A percentile compares a stretch with the other conserved stretches of the same genome.
Evolutionary conservation across 2,888 invertebrate genomes (phyloP).

Genomic region (Dynastes tityus): DNA sequence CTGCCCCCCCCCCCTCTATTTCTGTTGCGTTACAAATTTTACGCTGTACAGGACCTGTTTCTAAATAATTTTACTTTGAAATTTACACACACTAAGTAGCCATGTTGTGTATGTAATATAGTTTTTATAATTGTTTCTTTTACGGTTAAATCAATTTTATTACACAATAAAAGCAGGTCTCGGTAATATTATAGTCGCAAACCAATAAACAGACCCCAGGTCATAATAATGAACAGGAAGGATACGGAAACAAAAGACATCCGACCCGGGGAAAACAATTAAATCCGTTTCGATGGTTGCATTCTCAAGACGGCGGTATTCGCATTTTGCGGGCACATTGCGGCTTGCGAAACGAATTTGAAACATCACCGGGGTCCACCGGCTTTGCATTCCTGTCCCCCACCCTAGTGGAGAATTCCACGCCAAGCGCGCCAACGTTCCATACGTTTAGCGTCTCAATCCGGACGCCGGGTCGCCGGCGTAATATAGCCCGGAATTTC

Average conservation of each 20-base stretch:
- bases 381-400: constrained; percentile 43
- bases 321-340: constrained; percentile 43
- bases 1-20: too few relatives aligned
- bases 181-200: not conserved
- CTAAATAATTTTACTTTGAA: too few relatives aligned
- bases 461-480: constrained; percentile 8
- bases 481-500: constrained; percentile 37
- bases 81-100: too few relatives aligned
- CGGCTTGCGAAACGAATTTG: constrained; percentile 42
- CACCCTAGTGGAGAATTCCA: constrained; percentile 35
- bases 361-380: constrained; percentile 44
- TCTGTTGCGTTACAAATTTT: too few relatives aligned
- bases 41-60: too few relatives aligned
- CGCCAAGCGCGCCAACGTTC: constrained; percentile 16
- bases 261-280: constrained; percentile 61
- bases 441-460: constrained; percentile 34
- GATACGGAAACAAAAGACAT: constrained; percentile 52
- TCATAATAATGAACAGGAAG: constrained; percentile 11
- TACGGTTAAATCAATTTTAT: too few relatives aligned
- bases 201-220: not conserved
- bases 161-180: too few relatives aligned
- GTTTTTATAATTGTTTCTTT: too few relatives aligned
- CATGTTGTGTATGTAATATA: too few relatives aligned
- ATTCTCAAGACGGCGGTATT: constrained; percentile 48
- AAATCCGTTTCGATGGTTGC: constrained; percentile 65